These are phyloP conservation scores for Campodea augens DNA, from an alignment of 1,140 invertebrate species.

Conservation along the genomic window DNA sequence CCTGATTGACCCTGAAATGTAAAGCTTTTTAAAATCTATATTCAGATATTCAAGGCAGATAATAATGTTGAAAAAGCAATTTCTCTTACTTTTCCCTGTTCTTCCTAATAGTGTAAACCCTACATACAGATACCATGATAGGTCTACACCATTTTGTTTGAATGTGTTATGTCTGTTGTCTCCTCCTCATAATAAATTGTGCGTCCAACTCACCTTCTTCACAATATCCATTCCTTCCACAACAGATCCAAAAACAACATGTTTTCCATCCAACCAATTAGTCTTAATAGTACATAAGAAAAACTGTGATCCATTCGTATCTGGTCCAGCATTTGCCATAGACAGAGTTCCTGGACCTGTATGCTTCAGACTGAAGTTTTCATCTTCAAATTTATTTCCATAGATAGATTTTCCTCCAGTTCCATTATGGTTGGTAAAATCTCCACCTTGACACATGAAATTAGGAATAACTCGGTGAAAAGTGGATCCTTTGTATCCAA, in stretches of 20 bases:
- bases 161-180: too few relatives aligned
- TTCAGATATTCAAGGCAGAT: too few relatives aligned
- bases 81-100: too few relatives aligned
- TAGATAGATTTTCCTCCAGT: constrained; percentile 83
- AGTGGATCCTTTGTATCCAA: constrained; percentile 38
- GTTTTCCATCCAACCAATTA: too few relatives aligned
- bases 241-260: constrained; percentile 87
- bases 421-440: constrained; percentile 74
- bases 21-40: too few relatives aligned
- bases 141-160: too few relatives aligned
- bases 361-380: constrained; percentile 71
- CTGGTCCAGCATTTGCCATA: too few relatives aligned
- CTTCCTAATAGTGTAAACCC: too few relatives aligned
- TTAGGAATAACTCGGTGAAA: constrained; percentile 86
- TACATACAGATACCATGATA: too few relatives aligned
- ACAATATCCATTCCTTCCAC: constrained; percentile 78
- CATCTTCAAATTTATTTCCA: constrained; percentile 68
- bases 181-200: too few relatives aligned
- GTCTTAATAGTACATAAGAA: constrained; percentile 72
- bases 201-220: constrained; percentile 71
- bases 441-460: constrained; percentile 78
- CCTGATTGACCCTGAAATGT: too few relatives aligned
- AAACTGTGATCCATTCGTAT: constrained; percentile 96
- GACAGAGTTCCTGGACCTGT: constrained; percentile 64
- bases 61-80: too few relatives aligned